These are phyloP conservation scores for Diplodus puntazzo DNA, from an alignment of 2,797 vertebrate species.

Conservation along the genomic window DNA sequence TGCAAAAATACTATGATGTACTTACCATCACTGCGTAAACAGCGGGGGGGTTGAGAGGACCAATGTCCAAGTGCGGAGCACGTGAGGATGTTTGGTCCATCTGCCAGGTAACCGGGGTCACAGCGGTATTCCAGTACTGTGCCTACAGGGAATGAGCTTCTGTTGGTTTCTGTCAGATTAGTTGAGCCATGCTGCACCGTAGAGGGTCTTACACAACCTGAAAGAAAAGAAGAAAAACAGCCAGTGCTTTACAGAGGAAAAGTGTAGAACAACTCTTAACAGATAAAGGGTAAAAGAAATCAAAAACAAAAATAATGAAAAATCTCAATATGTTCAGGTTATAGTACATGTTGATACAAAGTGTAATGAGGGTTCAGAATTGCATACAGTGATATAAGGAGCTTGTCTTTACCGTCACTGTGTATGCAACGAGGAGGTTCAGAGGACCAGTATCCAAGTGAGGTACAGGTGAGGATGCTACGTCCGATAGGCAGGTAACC, in stretches of 20 bases:
- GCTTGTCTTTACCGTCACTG: constrained; percentile 67
- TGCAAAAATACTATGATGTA: neutral
- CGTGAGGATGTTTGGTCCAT: constrained; percentile 77
- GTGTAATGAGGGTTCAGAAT: neutral
- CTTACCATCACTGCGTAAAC: constrained; percentile 78
- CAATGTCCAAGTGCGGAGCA: constrained; percentile 79
- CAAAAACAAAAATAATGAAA: neutral
- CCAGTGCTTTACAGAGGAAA: neutral
- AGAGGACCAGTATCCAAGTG: constrained; percentile 80
- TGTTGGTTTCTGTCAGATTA: constrained; percentile 80
- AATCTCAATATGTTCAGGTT: neutral
- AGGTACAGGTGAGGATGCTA: constrained; percentile 76
- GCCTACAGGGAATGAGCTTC: constrained; percentile 79
- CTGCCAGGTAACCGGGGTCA: constrained; percentile 80
- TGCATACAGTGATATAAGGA: neutral
- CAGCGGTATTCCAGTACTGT: constrained; percentile 84
- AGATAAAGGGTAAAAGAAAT: neutral
- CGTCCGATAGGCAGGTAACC: constrained; percentile 81
- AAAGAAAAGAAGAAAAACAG: constrained; percentile 1
- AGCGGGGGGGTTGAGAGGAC: constrained; percentile 82
- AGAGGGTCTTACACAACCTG: constrained; percentile 79
- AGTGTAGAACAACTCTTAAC: neutral
- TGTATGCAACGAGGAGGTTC: constrained; percentile 82
- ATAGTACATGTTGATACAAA: neutral
- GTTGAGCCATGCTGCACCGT: constrained; percentile 75